Conservation (phyloP, 2,888 invertebrate species). For the Crocallis elinguaria region DNA sequence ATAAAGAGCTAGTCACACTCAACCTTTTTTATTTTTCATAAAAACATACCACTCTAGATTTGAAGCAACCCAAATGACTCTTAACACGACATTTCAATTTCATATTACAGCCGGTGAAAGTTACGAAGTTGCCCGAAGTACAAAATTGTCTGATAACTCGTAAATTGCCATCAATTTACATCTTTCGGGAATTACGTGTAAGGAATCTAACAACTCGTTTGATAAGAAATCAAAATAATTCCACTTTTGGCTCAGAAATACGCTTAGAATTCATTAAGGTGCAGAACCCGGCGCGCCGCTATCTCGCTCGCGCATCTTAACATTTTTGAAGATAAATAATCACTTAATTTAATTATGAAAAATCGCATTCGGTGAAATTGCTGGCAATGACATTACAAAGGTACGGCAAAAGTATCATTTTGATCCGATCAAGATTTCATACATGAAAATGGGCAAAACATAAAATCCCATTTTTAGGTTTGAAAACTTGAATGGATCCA, state of each 20-base stretch:
- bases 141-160: conserved; percentile 26
- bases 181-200: conserved; percentile 5
- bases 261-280: conserved; percentile 1
- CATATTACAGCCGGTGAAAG: conserved; percentile 26
- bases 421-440: too few relatives aligned
- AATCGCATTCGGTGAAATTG: too few relatives aligned
- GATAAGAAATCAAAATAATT: conserved; percentile 1
- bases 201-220: conserved; percentile 8
- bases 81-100: conserved; percentile 15
- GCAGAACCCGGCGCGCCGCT: too few relatives aligned
- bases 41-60: conserved; percentile 3
- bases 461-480: too few relatives aligned
- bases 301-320: too few relatives aligned
- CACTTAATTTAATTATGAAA: too few relatives aligned
- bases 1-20: too few relatives aligned
- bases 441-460: too few relatives aligned
- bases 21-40: not conserved
- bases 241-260: not conserved
- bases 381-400: too few relatives aligned
- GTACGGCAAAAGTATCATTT: too few relatives aligned
- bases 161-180: conserved; percentile 31
- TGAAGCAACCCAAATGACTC: conserved; percentile 21
- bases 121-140: conserved; percentile 27
- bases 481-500: too few relatives aligned
- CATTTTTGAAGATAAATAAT: too few relatives aligned